Percentiles rank a stretch among this genome's conserved stretches.
Conservation (phyloP, 1,140 invertebrate species). For the Hestina assimilis region DNA sequence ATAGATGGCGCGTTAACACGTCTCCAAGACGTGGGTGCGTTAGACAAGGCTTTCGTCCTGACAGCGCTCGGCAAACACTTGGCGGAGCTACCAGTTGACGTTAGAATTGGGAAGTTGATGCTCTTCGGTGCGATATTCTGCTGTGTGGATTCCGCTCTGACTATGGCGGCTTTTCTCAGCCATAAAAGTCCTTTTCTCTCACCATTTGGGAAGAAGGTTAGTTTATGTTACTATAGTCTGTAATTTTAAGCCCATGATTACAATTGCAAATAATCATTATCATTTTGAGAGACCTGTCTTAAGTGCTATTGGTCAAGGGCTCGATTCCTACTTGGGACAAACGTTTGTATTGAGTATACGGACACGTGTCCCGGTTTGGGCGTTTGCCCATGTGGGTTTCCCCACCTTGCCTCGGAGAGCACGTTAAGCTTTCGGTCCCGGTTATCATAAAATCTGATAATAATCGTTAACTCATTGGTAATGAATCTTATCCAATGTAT, state of each 20-base stretch:
- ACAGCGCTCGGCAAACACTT: constrained; percentile 95
- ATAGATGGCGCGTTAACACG: constrained; percentile 88
- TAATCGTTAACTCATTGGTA: too few relatives aligned
- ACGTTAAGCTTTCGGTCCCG: too few relatives aligned
- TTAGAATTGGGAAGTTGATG: constrained; percentile 93
- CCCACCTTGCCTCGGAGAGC: too few relatives aligned
- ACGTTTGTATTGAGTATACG: too few relatives aligned
- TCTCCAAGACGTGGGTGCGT: constrained; percentile 90
- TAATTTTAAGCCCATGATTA: not conserved
- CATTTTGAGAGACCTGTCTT: too few relatives aligned
- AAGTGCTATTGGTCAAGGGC: too few relatives aligned
- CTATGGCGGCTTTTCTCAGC: constrained; percentile 93
- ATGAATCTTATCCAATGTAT: too few relatives aligned
- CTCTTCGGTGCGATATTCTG: constrained; percentile 94
- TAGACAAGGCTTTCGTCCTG: constrained; percentile 87
- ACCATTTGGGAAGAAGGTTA: constrained; percentile 85
- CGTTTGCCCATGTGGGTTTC: too few relatives aligned
- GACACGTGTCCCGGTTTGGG: too few relatives aligned
- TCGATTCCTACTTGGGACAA: too few relatives aligned
- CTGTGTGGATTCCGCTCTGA: constrained; percentile 95
- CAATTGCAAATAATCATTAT: too few relatives aligned
- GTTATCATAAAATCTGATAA: too few relatives aligned
- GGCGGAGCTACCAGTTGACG: constrained; percentile 93
- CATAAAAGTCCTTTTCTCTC: constrained; percentile 90
- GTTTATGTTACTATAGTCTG: constrained; percentile 8